Evolutionary conservation across 2,888 invertebrate species (phyloP).

Genomic region (Bellardia pandia): DNA sequence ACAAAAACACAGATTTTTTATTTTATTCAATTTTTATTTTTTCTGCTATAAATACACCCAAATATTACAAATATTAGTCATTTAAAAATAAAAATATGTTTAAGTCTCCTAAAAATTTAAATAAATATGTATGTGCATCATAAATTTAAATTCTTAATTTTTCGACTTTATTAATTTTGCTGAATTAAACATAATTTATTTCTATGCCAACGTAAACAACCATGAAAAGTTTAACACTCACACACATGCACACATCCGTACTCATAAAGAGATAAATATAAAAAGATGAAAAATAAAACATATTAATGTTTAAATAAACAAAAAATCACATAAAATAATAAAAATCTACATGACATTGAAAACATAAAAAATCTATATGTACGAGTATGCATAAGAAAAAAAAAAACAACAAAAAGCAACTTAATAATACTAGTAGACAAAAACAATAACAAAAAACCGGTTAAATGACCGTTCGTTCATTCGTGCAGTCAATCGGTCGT

Average conservation of each 20-base stretch:
- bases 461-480: conserved; percentile 59
- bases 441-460: conserved; percentile 58
- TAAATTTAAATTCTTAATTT: conserved; percentile 1
- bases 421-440: conserved; percentile 35
- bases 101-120: neutral
- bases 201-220: conserved; percentile 25
- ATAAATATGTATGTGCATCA: neutral
- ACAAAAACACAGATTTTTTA: neutral
- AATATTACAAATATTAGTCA: neutral
- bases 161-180: neutral
- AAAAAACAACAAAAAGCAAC: conserved; percentile 27
- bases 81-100: neutral
- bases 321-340: conserved; percentile 34
- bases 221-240: neutral
- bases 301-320: neutral
- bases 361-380: conserved; percentile 30
- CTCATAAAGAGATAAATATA: neutral
- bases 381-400: neutral
- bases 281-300: conserved; percentile 8
- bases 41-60: neutral
- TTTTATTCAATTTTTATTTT: neutral
- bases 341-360: conserved; percentile 65
- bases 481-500: conserved; percentile 48
- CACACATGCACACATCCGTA: neutral
- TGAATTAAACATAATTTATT: conserved; percentile 10